Conservation (phyloP, 2,797 vertebrate species). For the Chelonia mydas region DNA sequence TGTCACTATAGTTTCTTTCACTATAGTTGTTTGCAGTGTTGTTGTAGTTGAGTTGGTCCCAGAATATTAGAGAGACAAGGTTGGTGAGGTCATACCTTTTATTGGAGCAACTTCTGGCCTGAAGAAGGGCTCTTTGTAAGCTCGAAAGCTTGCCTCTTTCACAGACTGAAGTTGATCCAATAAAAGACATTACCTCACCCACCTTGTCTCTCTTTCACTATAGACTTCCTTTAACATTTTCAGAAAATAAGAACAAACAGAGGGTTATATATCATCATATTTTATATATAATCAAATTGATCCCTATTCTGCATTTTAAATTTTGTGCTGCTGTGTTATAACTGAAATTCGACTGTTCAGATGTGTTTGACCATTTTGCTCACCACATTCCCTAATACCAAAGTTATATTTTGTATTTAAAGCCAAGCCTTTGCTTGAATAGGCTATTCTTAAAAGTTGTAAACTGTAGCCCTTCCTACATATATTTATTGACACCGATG, state of each 20-base stretch:
- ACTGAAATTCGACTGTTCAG: background rate
- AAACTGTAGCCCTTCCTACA: background rate
- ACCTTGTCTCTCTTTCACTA: accelerated
- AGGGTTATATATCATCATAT: background rate
- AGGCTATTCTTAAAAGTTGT: background rate
- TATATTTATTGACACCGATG: background rate
- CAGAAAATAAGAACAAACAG: background rate
- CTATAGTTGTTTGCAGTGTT: background rate
- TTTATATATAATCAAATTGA: background rate
- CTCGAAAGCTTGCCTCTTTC: background rate
- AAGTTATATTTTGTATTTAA: background rate
- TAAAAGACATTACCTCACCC: background rate
- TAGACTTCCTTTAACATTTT: background rate
- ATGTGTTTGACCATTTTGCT: background rate
- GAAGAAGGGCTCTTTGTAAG: background rate
- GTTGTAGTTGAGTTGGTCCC: background rate
- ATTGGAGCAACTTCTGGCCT: background rate
- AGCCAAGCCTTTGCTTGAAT: background rate
- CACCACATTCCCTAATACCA: background rate
- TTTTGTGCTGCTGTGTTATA: background rate
- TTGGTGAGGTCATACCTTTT: background rate
- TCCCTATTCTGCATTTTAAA: background rate
- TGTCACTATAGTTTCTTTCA: background rate
- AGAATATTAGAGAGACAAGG: background rate
- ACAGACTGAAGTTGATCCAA: background rate